Base-by-base conservation (phyloP, 2,888 invertebrate species). In the Notodonta ziczac region DNA sequence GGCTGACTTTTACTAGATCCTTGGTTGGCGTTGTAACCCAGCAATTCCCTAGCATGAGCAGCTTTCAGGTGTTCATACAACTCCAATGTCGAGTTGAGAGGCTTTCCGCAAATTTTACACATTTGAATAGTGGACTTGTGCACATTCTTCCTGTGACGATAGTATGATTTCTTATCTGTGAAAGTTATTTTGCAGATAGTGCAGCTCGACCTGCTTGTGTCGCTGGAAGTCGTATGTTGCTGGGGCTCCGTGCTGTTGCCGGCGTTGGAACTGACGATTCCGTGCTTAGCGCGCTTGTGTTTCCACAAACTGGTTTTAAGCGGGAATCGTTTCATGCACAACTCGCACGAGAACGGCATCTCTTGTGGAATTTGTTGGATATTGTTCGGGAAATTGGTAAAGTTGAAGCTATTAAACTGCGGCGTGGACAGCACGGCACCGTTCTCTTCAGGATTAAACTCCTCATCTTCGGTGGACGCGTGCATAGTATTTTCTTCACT, bases 101-200 rank as follows among this genome's bases (percentile, higher is more conserved):
- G 90, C 67, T 96, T 95, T 2, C 95, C 95, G 71, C 96, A 96
- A 58, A 95, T 93, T 70, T 94, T 95, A 73, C 96, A 96, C 81
- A 94, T 94, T 73, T 95, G 94, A 65, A 92, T 83, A 46, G 91
- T 82, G 7, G 91, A 89, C 74, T 91, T 94, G 77, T 95, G 95
- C 40, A 94, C 93, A 62, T 90, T 92, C 77, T 94, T 94, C 65
- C 95, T 86, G 69, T 96, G 96, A 0, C 94, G 92, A 58, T 95
- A 94, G 67, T 95, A 95, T 10, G 94, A 94, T 52, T 95, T 94
- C 70, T 95, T 95, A 61, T 94, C 94, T 2, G 92, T 89, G 79
- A 96, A 96, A 13, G 94, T 94, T 58, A 95, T 93, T 72, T 95
- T 94, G 78, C 96, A 96, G 50, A 94, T 93, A 4, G 94, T 93